Conservation (phyloP, 2,113 vertebrate genomes). For the Microcebus murinus region DNA sequence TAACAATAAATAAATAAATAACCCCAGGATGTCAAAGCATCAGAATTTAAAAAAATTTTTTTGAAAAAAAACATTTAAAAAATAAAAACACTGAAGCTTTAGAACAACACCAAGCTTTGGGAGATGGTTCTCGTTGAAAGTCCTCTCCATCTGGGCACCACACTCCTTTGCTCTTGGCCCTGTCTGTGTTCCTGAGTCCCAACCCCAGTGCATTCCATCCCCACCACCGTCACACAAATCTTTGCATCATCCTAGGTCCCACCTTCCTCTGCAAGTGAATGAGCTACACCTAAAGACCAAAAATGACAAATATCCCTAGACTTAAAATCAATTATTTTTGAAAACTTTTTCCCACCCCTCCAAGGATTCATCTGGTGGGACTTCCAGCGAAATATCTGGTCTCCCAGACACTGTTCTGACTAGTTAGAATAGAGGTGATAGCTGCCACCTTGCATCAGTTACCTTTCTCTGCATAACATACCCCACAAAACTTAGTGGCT, state of each 20-base stretch:
- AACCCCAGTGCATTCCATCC: background rate
- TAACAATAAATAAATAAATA: too few species aligned
- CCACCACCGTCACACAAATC: background rate
- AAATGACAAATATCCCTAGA: background rate
- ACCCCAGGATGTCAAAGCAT: too few species aligned
- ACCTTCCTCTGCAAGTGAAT: background rate
- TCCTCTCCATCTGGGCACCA: background rate
- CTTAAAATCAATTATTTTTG: conserved; percentile 29
- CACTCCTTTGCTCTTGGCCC: background rate
- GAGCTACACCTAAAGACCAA: background rate
- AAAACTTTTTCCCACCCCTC: background rate
- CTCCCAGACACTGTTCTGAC: background rate
- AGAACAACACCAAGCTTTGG: too few species aligned
- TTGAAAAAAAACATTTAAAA: too few species aligned
- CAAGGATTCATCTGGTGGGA: background rate
- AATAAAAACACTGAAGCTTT: background rate
- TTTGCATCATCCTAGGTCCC: background rate
- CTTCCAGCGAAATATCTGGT: background rate
- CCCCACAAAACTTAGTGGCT: background rate
- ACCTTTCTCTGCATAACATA: background rate
- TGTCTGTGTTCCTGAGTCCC: background rate
- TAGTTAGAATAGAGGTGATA: background rate
- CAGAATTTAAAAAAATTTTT: too few species aligned
- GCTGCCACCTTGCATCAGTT: background rate
- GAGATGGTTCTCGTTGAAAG: background rate